Conservation (phyloP, 2,113 vertebrate genomes). For the Micronycteris hirsuta region DNA sequence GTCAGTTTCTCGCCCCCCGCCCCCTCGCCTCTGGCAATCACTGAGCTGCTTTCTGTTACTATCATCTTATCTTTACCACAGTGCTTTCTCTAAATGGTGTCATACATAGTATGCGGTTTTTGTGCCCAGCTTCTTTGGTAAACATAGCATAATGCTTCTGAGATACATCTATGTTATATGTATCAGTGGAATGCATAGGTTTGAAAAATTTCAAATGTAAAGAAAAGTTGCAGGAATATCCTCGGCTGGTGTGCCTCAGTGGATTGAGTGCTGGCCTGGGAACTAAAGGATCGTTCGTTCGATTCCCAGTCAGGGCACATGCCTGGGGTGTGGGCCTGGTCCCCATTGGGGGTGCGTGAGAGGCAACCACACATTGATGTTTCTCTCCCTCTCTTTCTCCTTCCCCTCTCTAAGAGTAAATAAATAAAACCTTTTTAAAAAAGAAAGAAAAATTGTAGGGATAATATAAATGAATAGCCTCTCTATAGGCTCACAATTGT, state of each 20-base stretch:
- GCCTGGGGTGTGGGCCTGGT: too few species aligned
- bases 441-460: not conserved
- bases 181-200: not conserved
- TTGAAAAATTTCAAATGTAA: not conserved
- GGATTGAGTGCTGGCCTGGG: too few species aligned
- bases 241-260: too few species aligned
- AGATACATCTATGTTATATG: not conserved
- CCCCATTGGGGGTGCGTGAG: too few species aligned
- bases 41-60: not conserved
- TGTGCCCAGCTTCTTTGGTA: not conserved
- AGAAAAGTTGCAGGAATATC: not conserved
- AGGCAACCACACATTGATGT: too few species aligned
- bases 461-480: not conserved
- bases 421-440: too few species aligned
- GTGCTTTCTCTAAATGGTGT: not conserved
- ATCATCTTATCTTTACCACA: not conserved
- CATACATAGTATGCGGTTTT: not conserved
- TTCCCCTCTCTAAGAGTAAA: too few species aligned
- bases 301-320: too few species aligned
- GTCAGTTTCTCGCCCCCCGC: too few species aligned
- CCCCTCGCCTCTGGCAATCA: fast-evolving
- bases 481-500: not conserved
- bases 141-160: not conserved
- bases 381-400: too few species aligned
- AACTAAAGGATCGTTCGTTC: too few species aligned